Percentiles rank a stretch among this genome's conserved stretches.
Conservation (phyloP, 2,888 invertebrate species). For the Lasioglossum zephyrum region DNA sequence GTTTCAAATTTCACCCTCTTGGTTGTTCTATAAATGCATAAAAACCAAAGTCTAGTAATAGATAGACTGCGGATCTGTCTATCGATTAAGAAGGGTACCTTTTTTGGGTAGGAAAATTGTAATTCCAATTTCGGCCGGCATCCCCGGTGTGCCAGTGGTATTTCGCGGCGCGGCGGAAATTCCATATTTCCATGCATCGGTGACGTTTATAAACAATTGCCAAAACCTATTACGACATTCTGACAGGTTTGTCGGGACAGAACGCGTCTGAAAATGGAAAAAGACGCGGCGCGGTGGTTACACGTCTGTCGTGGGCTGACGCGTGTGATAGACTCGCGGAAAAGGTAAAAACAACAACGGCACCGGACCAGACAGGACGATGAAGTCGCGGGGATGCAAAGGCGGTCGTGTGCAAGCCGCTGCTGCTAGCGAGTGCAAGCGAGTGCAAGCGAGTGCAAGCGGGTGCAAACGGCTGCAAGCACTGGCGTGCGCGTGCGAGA, state of each 20-base stretch:
- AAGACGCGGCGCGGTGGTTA: constrained; percentile 17
- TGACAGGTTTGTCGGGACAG: background rate
- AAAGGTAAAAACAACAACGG: constrained; percentile 41
- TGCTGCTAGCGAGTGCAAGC: background rate
- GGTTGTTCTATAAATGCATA: too few relatives aligned
- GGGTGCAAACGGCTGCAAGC: constrained; percentile 13
- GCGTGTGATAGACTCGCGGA: constrained; percentile 27
- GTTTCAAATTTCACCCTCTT: too few relatives aligned
- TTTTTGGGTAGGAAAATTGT: background rate
- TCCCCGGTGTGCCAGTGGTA: background rate
- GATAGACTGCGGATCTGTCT: too few relatives aligned
- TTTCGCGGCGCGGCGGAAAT: background rate
- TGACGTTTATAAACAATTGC: constrained; percentile 4
- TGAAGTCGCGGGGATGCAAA: constrained; percentile 37
- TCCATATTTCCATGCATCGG: background rate
- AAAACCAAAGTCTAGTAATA: too few relatives aligned
- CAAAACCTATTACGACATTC: background rate
- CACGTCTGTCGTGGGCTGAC: constrained; percentile 13
- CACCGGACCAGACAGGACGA: constrained; percentile 35
- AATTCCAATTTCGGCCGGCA: background rate
- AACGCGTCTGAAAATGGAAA: constrained; percentile 22
- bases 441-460: background rate
- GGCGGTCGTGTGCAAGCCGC: background rate
- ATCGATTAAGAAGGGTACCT: background rate
- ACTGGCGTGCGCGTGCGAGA: background rate